A percentile compares a stretch with the other conserved stretches of the same genome.
These are phyloP conservation scores for Phaethon lepturus DNA, from an alignment of 2,113 vertebrate genomes.

Conservation along the genomic window DNA sequence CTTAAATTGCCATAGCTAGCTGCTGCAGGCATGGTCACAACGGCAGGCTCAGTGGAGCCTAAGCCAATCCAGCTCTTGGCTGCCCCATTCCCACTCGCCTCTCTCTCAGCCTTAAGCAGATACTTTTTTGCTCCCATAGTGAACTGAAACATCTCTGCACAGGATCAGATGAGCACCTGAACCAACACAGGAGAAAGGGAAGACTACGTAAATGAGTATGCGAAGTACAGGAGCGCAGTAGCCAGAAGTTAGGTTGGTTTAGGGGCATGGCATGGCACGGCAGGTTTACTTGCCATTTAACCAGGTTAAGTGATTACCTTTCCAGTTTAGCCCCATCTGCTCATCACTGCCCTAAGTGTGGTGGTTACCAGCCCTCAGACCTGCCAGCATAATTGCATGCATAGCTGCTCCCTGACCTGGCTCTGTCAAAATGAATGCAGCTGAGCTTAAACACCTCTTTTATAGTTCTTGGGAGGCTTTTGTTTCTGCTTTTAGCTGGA, in stretches of 20 bases:
- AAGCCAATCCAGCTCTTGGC: background rate
- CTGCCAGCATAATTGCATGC: constrained; percentile 37
- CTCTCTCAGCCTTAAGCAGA: background rate
- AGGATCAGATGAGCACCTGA: background rate
- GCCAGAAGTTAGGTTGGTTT: background rate
- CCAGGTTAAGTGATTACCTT: constrained; percentile 33
- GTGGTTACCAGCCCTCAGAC: constrained; percentile 13
- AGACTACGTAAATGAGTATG: accelerated
- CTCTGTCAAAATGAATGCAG: constrained; percentile 66
- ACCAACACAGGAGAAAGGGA: background rate
- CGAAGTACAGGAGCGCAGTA: background rate
- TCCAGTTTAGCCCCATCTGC: constrained; percentile 33
- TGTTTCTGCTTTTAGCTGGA: constrained; percentile 64
- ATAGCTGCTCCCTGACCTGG: constrained; percentile 62
- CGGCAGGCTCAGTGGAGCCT: background rate
- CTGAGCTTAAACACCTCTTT: constrained; percentile 69
- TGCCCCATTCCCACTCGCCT: background rate
- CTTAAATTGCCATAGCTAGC: background rate
- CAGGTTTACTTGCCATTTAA: constrained; percentile 11
- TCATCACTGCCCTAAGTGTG: constrained; percentile 34
- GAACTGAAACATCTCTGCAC: background rate
- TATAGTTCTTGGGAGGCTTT: constrained; percentile 65
- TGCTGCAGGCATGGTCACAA: background rate
- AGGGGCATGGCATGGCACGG: background rate
- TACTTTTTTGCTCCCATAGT: background rate